Base-by-base conservation (phyloP, 2,797 vertebrate genomes). In the Neomorphus geoffroyi region DNA sequence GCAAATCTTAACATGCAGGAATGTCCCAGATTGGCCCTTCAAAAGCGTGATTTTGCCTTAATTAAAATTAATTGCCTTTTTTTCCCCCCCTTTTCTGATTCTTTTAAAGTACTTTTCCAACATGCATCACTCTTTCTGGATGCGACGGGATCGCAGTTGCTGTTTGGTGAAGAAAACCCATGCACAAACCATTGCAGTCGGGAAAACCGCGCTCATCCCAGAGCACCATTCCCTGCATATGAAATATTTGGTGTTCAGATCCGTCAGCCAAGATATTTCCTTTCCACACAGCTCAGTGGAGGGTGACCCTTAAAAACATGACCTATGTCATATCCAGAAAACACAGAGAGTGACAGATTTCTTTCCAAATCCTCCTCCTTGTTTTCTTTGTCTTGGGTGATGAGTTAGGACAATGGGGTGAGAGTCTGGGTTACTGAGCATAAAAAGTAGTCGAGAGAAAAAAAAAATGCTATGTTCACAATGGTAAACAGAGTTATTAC, bases 31-130 rank as follows among this genome's bases (percentile, higher is more conserved):
- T 2, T 14, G 13, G 13, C 13, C 13, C 24, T 72, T 11, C 41
- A 3, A 19, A 64, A 26, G 9, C 1, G 9, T 3, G n/a, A 32
- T 14, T 89, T 66, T 35, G 41, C 41, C 16, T 69, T 58, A 17
- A 72, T 37, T 45, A 43, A 62, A 71, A 54, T 19, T 21, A 5
- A 9, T 5, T 32, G 46, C 17, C 23, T 46, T 46, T 19, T 46
- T 43, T 45, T 7, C 3, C 3, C 0, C 3, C 0, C 3, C 5
- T 77, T 62, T 24, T 26, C 6, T 10, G 3, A 28, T 28, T 50
- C 4, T 56, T 64, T 53, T 33, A 21, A 43, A 48, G 22, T 45
- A 18, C 8, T 70, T 66, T 15, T 35, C 79, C 43, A 43, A 48
- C 28, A 77, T 24, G 5, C 11, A 51, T 2, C 15, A 5, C 24